Conservation (phyloP, 2,797 vertebrate genomes). For the Onychomys leucogaster region DNA sequence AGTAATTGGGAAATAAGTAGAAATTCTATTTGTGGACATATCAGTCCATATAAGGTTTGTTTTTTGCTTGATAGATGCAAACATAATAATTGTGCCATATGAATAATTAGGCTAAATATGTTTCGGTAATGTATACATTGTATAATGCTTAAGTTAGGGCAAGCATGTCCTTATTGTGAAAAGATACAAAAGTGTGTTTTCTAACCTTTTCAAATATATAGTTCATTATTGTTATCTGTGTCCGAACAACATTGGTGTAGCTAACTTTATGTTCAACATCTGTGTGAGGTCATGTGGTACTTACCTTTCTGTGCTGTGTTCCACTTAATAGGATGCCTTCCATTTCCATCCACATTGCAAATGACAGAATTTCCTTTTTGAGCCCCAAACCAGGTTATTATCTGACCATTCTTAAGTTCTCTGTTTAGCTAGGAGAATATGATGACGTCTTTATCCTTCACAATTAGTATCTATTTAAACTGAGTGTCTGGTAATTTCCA, state of each 20-base stretch:
- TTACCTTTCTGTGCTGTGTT: not conserved
- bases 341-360: not conserved
- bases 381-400: slow-evolving; percentile 12
- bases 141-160: not conserved
- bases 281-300: not conserved
- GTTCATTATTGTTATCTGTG: not conserved
- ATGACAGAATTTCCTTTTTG: not conserved
- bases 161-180: not conserved
- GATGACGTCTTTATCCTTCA: not conserved
- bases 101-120: not conserved
- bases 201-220: not conserved
- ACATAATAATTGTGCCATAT: not conserved
- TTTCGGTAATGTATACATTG: not conserved
- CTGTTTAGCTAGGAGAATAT: not conserved
- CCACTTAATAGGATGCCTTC: not conserved
- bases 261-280: not conserved
- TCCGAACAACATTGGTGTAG: not conserved
- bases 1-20: slow-evolving; percentile 13
- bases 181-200: not conserved
- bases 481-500: not conserved
- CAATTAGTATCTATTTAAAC: slow-evolving; percentile 18
- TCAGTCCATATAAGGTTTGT: not conserved
- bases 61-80: not conserved
- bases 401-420: not conserved
- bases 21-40: slow-evolving; percentile 12